A percentile compares a stretch with the other conserved stretches of the same genome.
Evolutionary conservation across 2,113 vertebrate genomes (phyloP).

Genomic region (Heterocephalus glaber): DNA sequence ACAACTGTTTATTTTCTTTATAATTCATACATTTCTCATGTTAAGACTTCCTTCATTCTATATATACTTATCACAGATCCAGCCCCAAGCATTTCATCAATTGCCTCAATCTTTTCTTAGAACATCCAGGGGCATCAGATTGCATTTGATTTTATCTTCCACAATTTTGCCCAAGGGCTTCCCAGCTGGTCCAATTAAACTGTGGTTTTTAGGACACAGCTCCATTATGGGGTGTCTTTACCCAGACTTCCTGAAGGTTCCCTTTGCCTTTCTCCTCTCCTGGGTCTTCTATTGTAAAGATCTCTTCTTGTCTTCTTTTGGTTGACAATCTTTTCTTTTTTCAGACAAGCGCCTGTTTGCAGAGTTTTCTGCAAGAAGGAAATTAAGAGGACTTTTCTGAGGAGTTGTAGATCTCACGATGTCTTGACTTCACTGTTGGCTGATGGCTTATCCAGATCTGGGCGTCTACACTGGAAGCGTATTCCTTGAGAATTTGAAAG

Average conservation of each 20-base stretch:
- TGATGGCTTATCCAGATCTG: not conserved
- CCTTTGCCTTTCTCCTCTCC: not conserved
- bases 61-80: not conserved
- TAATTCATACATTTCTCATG: not conserved
- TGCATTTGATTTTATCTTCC: not conserved
- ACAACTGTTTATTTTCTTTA: not conserved
- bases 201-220: rapidly evolving
- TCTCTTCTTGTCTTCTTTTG: not conserved
- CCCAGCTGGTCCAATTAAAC: not conserved
- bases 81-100: not conserved
- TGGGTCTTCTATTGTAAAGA: not conserved
- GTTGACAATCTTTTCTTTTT: not conserved
- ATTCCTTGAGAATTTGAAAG: not conserved
- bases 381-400: not conserved
- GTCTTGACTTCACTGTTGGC: not conserved
- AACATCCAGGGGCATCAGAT: not conserved
- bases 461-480: not conserved
- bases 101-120: not conserved
- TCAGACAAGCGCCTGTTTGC: not conserved
- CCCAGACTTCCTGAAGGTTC: not conserved
- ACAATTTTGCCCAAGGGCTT: not conserved
- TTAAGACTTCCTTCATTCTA: not conserved
- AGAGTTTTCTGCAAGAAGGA: not conserved
- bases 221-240: not conserved
- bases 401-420: not conserved